These are phyloP conservation scores for Hozukius guyotensis DNA, from an alignment of 2,797 vertebrate genomes.

Conservation along the genomic window DNA sequence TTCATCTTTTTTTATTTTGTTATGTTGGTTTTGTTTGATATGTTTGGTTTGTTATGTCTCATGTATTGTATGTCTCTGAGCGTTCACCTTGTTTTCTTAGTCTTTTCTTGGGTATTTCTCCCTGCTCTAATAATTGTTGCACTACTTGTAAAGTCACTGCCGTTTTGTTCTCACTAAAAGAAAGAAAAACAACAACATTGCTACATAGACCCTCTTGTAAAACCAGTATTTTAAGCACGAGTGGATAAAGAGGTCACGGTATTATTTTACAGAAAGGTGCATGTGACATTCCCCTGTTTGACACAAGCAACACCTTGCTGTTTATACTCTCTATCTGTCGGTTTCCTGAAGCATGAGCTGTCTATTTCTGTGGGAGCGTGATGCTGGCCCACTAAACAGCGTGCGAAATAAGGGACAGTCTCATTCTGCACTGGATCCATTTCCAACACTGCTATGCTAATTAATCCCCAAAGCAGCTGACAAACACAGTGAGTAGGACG, in stretches of 20 bases:
- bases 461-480: slow-evolving; percentile 62
- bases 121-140: too few species aligned
- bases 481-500: slow-evolving; percentile 26
- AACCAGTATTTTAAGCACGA: background rate
- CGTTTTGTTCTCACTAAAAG: background rate
- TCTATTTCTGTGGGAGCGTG: background rate
- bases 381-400: background rate
- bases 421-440: slow-evolving; percentile 32
- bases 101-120: too few species aligned
- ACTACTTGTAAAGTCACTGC: background rate
- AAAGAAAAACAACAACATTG: background rate
- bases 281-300: background rate
- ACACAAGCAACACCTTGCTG: background rate
- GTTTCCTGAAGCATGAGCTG: slow-evolving; percentile 3
- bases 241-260: background rate
- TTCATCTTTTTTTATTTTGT: too few species aligned
- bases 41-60: too few species aligned
- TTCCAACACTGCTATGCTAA: slow-evolving; percentile 43
- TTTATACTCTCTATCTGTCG: background rate
- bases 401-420: slow-evolving; percentile 22
- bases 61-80: too few species aligned
- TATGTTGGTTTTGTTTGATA: too few species aligned
- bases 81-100: too few species aligned
- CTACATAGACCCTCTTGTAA: background rate
- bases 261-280: background rate